Evolutionary conservation across 2,113 vertebrate species (phyloP).

Genomic region (Xiphorhynchus elegans): DNA sequence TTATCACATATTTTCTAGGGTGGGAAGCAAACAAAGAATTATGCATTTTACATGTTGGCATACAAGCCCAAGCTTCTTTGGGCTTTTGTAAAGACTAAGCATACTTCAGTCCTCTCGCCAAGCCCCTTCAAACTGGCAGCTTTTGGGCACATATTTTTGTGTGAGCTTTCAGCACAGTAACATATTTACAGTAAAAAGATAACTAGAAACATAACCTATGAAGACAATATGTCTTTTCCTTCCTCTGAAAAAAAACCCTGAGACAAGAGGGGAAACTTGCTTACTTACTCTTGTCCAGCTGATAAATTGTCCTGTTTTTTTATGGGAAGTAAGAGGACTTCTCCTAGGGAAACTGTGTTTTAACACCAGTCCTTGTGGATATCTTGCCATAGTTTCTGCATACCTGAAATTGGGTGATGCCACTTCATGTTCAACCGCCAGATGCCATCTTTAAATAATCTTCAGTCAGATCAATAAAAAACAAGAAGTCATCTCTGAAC

Average conservation of each 20-base stretch:
- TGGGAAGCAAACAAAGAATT: neutral
- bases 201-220: neutral
- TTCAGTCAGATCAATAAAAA: neutral
- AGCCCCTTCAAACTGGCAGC: neutral
- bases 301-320: neutral
- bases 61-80: neutral
- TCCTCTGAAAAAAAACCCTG: neutral
- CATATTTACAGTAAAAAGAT: neutral
- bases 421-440: neutral
- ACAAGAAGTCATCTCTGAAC: neutral
- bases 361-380: neutral
- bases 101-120: neutral
- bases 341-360: neutral
- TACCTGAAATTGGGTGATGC: neutral
- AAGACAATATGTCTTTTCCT: neutral
- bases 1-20: neutral
- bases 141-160: neutral
- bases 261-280: neutral
- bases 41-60: neutral
- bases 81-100: neutral
- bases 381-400: neutral
- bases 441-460: neutral
- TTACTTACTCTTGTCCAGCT: neutral
- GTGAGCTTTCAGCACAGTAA: neutral
- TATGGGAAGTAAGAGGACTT: neutral